phyloP scores from a whole-genome alignment of 2,797 vertebrate species.

The Amphiprion clarkii region DNA sequence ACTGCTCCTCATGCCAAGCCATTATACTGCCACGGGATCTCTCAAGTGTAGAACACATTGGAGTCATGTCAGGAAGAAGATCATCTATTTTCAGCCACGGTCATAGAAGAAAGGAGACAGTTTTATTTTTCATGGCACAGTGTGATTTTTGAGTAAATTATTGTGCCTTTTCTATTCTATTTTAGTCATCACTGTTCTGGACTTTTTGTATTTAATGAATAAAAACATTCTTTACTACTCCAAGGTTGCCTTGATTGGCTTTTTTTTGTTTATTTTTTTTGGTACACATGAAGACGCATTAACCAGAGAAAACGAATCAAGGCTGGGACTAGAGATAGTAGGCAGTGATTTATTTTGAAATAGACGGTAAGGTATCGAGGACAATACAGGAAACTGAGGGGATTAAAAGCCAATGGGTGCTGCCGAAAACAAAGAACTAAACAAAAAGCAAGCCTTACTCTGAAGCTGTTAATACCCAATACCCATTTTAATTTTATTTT shows the following conservation, averaged over 20 bases:
- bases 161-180: slow-evolving; percentile 88
- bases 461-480: no score
- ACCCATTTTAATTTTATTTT: not conserved
- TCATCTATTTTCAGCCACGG: slow-evolving; percentile 79
- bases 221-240: slow-evolving; percentile 80
- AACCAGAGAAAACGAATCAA: no score
- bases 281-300: no score
- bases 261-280: slow-evolving; percentile 13
- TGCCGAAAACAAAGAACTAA: no score
- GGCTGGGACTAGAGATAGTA: no score
- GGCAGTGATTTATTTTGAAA: no score
- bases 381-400: no score
- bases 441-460: no score
- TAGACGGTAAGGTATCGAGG: no score
- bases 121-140: slow-evolving; percentile 85
- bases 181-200: slow-evolving; percentile 79
- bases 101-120: slow-evolving; percentile 67
- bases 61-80: slow-evolving; percentile 71
- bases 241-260: slow-evolving; percentile 11
- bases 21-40: slow-evolving; percentile 81
- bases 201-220: slow-evolving; percentile 86
- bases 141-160: slow-evolving; percentile 83
- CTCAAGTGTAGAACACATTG: slow-evolving; percentile 66
- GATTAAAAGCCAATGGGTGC: no score
- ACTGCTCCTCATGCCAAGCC: slow-evolving; percentile 84